These are phyloP conservation scores for Lepus timidus DNA, from an alignment of 2,113 vertebrate genomes.

Conservation along the genomic window DNA sequence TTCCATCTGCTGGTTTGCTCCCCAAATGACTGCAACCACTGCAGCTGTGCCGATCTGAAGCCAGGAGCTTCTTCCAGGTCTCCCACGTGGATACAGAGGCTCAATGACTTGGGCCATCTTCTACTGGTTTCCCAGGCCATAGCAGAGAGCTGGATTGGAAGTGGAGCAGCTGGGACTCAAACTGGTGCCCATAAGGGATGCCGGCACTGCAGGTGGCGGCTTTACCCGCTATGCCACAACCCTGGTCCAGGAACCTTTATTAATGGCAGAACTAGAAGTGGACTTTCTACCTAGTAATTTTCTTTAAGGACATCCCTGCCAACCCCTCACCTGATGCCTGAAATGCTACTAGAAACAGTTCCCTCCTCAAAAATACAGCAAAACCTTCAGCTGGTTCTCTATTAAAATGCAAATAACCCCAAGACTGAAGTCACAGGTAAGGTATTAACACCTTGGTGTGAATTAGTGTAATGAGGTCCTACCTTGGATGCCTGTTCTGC, in stretches of 20 bases:
- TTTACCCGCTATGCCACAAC: too few species aligned
- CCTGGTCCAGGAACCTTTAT: background rate
- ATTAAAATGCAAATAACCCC: conserved; percentile 29
- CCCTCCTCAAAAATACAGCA: background rate
- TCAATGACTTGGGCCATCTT: too few species aligned
- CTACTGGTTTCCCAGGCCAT: too few species aligned
- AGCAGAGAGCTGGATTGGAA: too few species aligned
- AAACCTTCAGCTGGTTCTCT: conserved; percentile 27
- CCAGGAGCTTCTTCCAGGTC: too few species aligned
- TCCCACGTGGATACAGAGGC: too few species aligned
- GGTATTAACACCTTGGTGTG: background rate
- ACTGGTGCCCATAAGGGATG: too few species aligned
- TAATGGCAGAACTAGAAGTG: background rate
- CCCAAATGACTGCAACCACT: too few species aligned
- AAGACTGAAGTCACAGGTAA: background rate
- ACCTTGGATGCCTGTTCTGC: background rate
- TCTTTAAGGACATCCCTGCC: conserved; percentile 20
- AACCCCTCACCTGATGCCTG: background rate
- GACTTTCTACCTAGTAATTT: background rate
- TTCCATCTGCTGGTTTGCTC: too few species aligned
- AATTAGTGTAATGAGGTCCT: background rate
- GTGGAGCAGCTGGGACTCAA: too few species aligned
- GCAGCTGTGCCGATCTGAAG: too few species aligned
- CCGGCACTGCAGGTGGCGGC: too few species aligned
- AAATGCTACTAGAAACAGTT: background rate